These are phyloP conservation scores for Dryococelus australis DNA, from an alignment of 2,888 invertebrate genomes.

Conservation along the genomic window DNA sequence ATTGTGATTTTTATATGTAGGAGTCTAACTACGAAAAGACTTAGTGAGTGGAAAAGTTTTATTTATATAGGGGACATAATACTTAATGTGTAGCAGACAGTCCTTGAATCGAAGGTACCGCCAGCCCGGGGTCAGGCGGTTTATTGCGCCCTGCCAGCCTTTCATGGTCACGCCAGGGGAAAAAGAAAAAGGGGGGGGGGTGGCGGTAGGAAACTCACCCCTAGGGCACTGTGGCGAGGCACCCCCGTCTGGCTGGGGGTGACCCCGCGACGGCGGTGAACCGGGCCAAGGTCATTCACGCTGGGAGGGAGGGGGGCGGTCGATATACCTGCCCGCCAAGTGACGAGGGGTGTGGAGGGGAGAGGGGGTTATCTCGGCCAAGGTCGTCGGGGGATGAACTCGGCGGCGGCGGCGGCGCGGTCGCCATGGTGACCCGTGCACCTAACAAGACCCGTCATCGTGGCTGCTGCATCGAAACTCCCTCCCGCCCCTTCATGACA, in stretches of 20 bases:
- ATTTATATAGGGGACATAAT: too few species aligned
- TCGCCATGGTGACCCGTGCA: constrained; percentile 2
- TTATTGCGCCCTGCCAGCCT: neutral
- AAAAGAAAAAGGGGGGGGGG: neutral
- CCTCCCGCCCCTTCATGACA: neutral
- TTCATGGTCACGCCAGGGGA: neutral
- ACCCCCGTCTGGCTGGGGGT: neutral
- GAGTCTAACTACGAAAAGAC: too few species aligned
- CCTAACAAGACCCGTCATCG: neutral
- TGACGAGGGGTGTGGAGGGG: neutral
- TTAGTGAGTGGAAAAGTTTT: too few species aligned
- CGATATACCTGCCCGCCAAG: neutral
- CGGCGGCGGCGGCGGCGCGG: neutral
- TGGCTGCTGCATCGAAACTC: neutral
- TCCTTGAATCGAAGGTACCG: too few species aligned
- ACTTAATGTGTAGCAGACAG: too few species aligned
- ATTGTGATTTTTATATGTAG: too few species aligned
- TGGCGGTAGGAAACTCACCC: neutral
- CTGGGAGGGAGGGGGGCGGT: neutral
- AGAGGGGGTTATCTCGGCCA: neutral
- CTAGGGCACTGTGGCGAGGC: neutral
- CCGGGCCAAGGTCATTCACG: neutral
- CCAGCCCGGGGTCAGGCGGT: too few species aligned
- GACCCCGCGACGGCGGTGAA: neutral
- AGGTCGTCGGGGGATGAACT: neutral